A percentile compares a stretch with the other conserved stretches of the same genome.
Evolutionary conservation across 1,140 invertebrate genomes (phyloP).

Genomic region (Drosophila bocki): DNA sequence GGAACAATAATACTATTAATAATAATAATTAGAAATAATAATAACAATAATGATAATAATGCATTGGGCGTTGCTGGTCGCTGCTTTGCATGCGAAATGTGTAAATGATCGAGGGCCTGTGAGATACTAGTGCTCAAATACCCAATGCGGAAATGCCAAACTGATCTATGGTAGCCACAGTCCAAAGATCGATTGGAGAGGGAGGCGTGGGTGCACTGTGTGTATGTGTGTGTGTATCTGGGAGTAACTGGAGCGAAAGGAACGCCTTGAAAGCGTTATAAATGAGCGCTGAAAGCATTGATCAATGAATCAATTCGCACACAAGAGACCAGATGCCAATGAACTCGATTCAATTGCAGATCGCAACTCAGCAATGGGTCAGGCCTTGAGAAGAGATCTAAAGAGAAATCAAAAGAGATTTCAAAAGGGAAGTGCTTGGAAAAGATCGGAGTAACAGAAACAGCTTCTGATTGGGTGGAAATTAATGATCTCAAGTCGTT

Average conservation of each 20-base stretch:
- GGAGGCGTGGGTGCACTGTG: slow-evolving; percentile 24
- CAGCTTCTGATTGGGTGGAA: not conserved
- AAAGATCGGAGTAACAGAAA: not conserved
- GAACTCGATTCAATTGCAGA: slow-evolving; percentile 26
- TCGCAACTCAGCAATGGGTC: not conserved
- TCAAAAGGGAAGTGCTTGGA: too few relatives aligned
- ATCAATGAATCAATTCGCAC: slow-evolving; percentile 40
- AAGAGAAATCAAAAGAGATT: not conserved
- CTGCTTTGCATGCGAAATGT: slow-evolving; percentile 40
- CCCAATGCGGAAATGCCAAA: slow-evolving; percentile 47
- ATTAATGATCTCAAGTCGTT: not conserved
- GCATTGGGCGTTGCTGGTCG: slow-evolving; percentile 49
- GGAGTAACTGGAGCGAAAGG: slow-evolving; percentile 34
- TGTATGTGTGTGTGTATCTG: slow-evolving; percentile 2
- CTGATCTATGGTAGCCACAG: slow-evolving; percentile 33
- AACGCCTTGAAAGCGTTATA: slow-evolving; percentile 44
- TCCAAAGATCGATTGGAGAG: slow-evolving; percentile 31
- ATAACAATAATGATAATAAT: slow-evolving; percentile 43
- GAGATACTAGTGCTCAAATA: slow-evolving; percentile 14
- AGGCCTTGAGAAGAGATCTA: slow-evolving; percentile 9
- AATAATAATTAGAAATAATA: slow-evolving; percentile 51
- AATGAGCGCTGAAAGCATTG: slow-evolving; percentile 33
- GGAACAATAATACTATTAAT: slow-evolving; percentile 50
- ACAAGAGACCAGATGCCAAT: slow-evolving; percentile 29
- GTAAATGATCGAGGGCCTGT: slow-evolving; percentile 32